These are phyloP conservation scores for Picathartes gymnocephalus DNA, from an alignment of 2,113 vertebrate species.

Conservation along the genomic window DNA sequence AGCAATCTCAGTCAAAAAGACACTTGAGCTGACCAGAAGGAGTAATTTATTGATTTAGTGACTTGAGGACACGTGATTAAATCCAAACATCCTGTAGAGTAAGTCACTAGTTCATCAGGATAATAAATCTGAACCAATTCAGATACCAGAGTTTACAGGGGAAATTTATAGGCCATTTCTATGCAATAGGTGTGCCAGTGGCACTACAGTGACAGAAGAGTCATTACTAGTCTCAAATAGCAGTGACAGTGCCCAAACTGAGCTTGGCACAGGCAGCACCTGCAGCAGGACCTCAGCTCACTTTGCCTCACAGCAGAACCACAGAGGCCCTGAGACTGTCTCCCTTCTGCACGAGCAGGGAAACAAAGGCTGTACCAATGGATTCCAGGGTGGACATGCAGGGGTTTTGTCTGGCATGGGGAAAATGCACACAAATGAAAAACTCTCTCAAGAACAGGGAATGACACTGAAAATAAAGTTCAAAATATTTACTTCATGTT, in stretches of 20 bases:
- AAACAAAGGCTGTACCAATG: background rate
- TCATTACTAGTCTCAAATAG: background rate
- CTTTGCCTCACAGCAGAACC: background rate
- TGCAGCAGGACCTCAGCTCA: background rate
- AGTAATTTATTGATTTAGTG: background rate
- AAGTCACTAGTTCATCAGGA: background rate
- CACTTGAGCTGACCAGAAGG: background rate
- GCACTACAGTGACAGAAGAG: background rate
- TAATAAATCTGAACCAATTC: background rate
- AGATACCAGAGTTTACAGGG: background rate
- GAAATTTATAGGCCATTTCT: background rate
- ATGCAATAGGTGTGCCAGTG: background rate
- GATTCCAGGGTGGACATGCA: background rate
- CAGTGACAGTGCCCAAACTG: too few species aligned
- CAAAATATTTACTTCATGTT: background rate
- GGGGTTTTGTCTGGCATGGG: background rate
- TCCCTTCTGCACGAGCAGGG: background rate
- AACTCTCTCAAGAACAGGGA: background rate
- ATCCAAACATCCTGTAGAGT: background rate
- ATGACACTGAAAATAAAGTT: background rate
- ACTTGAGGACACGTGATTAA: background rate
- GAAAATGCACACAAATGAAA: background rate
- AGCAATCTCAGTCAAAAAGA: background rate
- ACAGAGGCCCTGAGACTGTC: too few species aligned
- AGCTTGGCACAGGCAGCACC: rapidly evolving